Evolutionary conservation across 2,113 vertebrate species (phyloP).

Genomic region (Rafetus swinhoei): DNA sequence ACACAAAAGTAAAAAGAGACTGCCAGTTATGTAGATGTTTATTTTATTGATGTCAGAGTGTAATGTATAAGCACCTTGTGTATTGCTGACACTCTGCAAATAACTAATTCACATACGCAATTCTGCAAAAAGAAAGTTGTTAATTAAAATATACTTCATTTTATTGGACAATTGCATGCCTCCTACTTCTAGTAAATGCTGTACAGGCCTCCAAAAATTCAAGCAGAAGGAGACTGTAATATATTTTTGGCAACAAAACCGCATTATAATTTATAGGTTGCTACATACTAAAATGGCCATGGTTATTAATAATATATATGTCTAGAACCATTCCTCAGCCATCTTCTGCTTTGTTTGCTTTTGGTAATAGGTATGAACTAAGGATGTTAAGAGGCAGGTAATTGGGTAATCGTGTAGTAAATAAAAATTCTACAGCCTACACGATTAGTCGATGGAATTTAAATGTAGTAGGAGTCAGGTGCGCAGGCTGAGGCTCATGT

Average conservation of each 20-base stretch:
- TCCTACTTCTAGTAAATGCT: not conserved
- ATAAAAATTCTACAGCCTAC: too few species aligned
- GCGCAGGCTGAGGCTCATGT: too few species aligned
- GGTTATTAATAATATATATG: not conserved
- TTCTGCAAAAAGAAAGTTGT: not conserved
- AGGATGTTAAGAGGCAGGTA: too few species aligned
- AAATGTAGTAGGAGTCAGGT: too few species aligned
- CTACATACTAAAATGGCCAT: not conserved
- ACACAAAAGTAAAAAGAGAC: not conserved
- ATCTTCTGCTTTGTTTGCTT: not conserved
- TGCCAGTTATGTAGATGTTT: not conserved
- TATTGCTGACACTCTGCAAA: not conserved
- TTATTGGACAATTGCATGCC: not conserved
- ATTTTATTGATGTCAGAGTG: not conserved
- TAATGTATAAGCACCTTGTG: not conserved
- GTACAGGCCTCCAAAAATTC: not conserved
- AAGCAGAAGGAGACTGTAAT: not conserved
- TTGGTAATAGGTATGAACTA: not conserved
- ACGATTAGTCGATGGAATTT: too few species aligned
- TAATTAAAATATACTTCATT: not conserved
- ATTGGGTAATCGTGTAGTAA: too few species aligned
- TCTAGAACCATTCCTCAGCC: not conserved
- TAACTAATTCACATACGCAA: not conserved
- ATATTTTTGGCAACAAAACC: not conserved
- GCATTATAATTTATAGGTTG: not conserved